These are phyloP conservation scores for Eurystomus gularis DNA, from an alignment of 2,113 vertebrate species.

Conservation along the genomic window DNA sequence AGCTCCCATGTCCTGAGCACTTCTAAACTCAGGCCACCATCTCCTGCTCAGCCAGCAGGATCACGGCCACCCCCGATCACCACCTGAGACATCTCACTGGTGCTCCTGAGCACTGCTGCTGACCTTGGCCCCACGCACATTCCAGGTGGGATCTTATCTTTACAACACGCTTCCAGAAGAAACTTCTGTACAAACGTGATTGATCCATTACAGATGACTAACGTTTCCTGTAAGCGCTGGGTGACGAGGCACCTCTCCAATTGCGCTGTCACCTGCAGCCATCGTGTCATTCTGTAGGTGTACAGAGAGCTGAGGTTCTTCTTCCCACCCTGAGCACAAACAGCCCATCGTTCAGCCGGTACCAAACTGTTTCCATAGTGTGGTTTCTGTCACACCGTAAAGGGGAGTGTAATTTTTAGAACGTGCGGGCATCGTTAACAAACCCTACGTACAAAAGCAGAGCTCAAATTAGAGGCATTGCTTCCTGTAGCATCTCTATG, in stretches of 20 bases:
- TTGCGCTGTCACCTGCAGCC: neutral
- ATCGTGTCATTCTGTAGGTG: neutral
- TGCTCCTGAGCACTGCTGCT: neutral
- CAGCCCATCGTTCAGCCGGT: neutral
- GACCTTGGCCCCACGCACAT: rapidly evolving
- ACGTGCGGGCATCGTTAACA: slow-evolving; percentile 8
- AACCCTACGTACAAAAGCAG: slow-evolving; percentile 55
- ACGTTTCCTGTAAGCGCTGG: neutral
- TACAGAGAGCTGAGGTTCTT: neutral
- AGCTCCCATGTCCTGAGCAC: neutral
- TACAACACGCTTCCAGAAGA: neutral
- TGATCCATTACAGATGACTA: neutral
- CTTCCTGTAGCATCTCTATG: slow-evolving; percentile 77
- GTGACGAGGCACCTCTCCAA: neutral
- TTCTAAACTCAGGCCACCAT: neutral
- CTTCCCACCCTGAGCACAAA: neutral
- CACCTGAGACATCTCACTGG: neutral
- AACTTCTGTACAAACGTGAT: neutral
- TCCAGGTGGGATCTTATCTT: neutral
- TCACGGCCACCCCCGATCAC: rapidly evolving
- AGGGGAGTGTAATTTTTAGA: slow-evolving; percentile 15
- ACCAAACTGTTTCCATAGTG: slow-evolving; percentile 59
- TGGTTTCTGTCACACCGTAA: slow-evolving; percentile 42
- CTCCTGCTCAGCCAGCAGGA: neutral
- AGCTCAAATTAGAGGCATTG: slow-evolving; percentile 70